These are phyloP conservation scores for Leptinotarsa haldemani DNA, from an alignment of 2,888 invertebrate genomes.

Conservation along the genomic window DNA sequence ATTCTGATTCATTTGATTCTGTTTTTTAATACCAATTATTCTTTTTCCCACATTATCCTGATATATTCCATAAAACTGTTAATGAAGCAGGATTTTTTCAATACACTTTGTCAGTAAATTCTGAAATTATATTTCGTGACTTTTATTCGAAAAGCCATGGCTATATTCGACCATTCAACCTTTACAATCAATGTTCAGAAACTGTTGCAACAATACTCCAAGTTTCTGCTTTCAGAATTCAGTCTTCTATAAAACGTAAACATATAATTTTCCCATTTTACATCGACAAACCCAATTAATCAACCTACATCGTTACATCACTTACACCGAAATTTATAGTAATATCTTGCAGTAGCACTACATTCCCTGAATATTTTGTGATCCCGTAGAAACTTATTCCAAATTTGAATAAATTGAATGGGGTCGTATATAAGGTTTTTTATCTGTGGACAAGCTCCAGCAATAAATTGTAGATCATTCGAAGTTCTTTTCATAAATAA, in stretches of 20 bases:
- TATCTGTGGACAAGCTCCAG: conserved; percentile 21
- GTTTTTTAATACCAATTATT: no score
- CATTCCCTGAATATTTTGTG: conserved; percentile 17
- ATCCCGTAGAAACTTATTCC: conserved; percentile 10
- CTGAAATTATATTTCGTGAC: no score
- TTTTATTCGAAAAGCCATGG: no score
- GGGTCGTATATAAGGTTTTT: conserved; percentile 13
- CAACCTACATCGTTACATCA: neutral
- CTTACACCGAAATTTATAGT: conserved; percentile 11
- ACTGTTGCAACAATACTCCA: no score
- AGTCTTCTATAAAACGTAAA: neutral
- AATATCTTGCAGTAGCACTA: conserved; percentile 9
- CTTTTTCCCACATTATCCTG: no score
- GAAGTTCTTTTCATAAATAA: conserved; percentile 18
- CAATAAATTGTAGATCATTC: conserved; percentile 16
- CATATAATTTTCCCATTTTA: neutral
- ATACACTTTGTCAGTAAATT: no score
- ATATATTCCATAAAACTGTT: no score
- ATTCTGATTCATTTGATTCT: no score
- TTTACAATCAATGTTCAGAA: no score
- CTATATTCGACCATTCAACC: no score
- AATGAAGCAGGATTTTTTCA: no score
- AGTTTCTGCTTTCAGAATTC: neutral
- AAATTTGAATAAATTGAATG: conserved; percentile 17
- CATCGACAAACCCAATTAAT: neutral